Evolutionary conservation across 64 coral and sea anemone genomes (phyloP).

Genomic region (Dendronephthya gigantea): DNA sequence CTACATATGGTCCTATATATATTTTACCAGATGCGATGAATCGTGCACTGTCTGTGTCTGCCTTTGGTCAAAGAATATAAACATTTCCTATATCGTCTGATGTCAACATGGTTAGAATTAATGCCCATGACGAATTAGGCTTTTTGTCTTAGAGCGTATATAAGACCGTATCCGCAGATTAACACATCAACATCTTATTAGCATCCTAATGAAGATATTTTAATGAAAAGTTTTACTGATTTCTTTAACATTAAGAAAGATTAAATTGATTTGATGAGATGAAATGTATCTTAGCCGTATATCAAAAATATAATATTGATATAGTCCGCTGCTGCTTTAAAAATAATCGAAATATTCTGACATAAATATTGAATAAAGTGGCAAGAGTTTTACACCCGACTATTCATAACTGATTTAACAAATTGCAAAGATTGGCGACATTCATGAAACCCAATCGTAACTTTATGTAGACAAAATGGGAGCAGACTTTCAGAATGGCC

Average conservation of each 20-base stretch:
- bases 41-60: background rate
- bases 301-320: too few species aligned
- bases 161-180: background rate
- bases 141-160: background rate
- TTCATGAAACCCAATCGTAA: too few species aligned
- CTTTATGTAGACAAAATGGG: too few species aligned
- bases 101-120: too few species aligned
- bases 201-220: background rate
- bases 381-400: too few species aligned
- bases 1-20: background rate
- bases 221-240: background rate
- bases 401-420: too few species aligned
- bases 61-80: background rate
- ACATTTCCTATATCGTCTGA: background rate
- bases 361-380: too few species aligned
- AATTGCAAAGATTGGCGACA: too few species aligned
- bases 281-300: background rate
- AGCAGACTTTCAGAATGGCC: too few species aligned
- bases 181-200: background rate
- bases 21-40: background rate
- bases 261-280: background rate
- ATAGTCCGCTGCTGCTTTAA: too few species aligned
- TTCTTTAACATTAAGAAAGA: background rate
- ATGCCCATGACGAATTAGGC: background rate
- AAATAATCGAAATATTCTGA: too few species aligned